Percentiles rank a stretch among this genome's conserved stretches.
Conservation (phyloP, 30 jellyfish, hydroid and myxozoan species). For the Hydra vulgaris region DNA sequence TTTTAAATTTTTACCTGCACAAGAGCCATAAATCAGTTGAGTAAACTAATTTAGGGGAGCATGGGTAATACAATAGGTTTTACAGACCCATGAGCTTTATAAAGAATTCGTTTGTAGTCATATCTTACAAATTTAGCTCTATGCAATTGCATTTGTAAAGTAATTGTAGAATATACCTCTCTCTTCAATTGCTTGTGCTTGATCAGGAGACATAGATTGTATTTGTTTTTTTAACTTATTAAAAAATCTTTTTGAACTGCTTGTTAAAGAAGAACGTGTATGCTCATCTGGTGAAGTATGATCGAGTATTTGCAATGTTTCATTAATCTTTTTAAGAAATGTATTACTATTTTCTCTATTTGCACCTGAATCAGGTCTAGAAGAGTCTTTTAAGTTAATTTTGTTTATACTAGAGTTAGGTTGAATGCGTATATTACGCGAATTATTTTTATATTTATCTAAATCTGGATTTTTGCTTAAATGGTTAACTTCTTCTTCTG, state of each 20-base stretch:
- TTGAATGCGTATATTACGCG: not conserved
- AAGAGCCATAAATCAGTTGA: too few relatives aligned
- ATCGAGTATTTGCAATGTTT: slow-evolving; percentile 52
- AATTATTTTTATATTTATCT: not conserved
- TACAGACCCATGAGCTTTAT: too few relatives aligned
- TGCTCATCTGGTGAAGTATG: slow-evolving; percentile 35
- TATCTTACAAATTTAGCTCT: too few relatives aligned
- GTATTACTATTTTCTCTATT: slow-evolving; percentile 19
- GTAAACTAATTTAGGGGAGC: too few relatives aligned
- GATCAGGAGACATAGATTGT: slow-evolving; percentile 23
- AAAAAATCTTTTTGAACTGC: slow-evolving; percentile 11
- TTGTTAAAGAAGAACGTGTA: slow-evolving; percentile 8
- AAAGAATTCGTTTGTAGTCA: too few relatives aligned
- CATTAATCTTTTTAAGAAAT: slow-evolving; percentile 49
- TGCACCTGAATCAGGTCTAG: not conserved
- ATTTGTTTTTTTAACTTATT: slow-evolving; percentile 2
- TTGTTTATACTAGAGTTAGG: not conserved
- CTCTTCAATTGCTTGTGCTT: slow-evolving; percentile 16
- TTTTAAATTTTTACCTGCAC: too few relatives aligned
- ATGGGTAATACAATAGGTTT: too few relatives aligned
- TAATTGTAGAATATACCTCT: slow-evolving; percentile 8
- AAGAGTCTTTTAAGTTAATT: not conserved
- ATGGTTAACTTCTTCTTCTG: slow-evolving; percentile 92
- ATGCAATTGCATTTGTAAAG: too few relatives aligned
- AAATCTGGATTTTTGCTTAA: slow-evolving; percentile 33